phyloP scores from a whole-genome alignment of 2,113 vertebrate genomes.

The Laterallus jamaicensis region DNA sequence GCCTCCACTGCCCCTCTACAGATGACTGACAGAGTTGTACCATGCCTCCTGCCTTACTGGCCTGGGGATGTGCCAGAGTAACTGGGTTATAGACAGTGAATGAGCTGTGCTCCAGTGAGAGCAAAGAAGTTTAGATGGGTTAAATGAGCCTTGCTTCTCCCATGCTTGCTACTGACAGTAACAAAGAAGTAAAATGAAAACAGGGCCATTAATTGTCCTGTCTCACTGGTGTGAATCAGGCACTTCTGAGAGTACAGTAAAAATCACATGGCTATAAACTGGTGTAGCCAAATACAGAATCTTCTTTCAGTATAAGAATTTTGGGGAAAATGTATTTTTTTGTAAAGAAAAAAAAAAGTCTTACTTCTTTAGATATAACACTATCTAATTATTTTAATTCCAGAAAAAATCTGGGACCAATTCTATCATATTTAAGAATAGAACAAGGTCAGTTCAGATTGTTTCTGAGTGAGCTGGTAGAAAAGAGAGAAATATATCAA shows the following conservation, averaged over 20 bases:
- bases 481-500: background rate
- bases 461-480: background rate
- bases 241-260: background rate
- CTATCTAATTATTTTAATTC: background rate
- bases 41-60: background rate
- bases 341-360: background rate
- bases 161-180: background rate
- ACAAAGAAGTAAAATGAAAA: background rate
- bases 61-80: too few relatives aligned
- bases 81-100: background rate
- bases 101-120: background rate
- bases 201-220: background rate
- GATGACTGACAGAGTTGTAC: background rate
- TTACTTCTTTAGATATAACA: background rate
- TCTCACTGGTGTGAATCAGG: background rate
- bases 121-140: background rate
- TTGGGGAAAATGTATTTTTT: background rate
- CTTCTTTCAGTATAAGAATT: background rate
- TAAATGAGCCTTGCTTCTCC: background rate
- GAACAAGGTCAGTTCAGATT: background rate
- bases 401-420: background rate
- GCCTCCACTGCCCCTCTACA: background rate
- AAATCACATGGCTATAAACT: background rate
- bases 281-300: background rate
- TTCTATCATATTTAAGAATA: background rate